Base-by-base conservation (phyloP, 2,113 vertebrate genomes). In the Phodopus roborovskii region DNA sequence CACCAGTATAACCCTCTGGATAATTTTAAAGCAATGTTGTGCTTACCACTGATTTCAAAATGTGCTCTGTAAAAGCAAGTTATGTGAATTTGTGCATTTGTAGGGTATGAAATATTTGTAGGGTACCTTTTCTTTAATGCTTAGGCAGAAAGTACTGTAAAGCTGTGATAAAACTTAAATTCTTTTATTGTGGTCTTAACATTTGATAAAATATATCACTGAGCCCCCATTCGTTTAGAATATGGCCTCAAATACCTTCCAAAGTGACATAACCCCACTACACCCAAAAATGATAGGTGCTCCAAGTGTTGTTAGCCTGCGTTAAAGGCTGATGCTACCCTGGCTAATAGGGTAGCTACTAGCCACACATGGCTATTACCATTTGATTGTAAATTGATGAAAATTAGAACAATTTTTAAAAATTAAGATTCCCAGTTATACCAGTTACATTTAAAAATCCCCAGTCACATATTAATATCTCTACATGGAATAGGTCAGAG, bases 31-130 rank as follows among this genome's bases (percentile, higher is more conserved):
- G 28, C 4, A 86, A 24, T 87, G 45, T 60, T 45, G 75, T 89
- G n/a, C 60, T 85, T 88, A 75, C 4, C 11, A 45, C 64, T 81
- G 71, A 33, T 84, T 97, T 82, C 28, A 94, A 64, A 75, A 78
- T 94, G 64, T 84, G 45, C 70, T 74, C 91, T 68, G 82, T 82
- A 39, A 94, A 92, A 24, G 33, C 73, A 79, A 24, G 62, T 70
- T 91, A 36, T 66, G 26, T 94, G 24, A 16, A 74, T 86, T 91
- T 83, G 86, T 71, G 42, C 88, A 53, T 95, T 90, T 71, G 89
- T 24, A 50, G 68, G 75, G 39, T 89, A 33, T 85, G 90, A 96
- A 96, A 90, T 91, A 36, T 58, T 95, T 86, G 88, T 88, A 73
- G 12, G 19, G 10, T 91, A 8, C 53, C 50, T 97, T 91, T 91